Percentiles rank a stretch among this genome's conserved stretches.
Evolutionary conservation across 2,113 vertebrate species (phyloP).

Genomic region (Gobio gobio): DNA sequence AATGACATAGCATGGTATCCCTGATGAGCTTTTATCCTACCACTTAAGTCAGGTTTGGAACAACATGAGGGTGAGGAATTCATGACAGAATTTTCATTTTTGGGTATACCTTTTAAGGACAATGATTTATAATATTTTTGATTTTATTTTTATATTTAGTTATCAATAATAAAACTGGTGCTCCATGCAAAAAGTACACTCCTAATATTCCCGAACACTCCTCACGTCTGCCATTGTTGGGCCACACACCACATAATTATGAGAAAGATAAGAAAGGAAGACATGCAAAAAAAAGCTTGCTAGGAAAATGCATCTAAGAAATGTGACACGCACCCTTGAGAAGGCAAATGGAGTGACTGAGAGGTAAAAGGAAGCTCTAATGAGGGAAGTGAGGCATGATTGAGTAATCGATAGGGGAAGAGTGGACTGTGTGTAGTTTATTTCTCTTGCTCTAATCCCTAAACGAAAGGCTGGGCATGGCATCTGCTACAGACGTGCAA

Average conservation of each 20-base stretch:
- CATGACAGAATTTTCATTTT: too few relatives aligned
- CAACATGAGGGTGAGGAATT: too few relatives aligned
- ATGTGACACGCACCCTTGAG: constrained; percentile 18
- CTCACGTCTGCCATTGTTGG: not conserved
- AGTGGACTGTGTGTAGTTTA: not conserved
- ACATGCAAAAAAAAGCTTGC: not conserved
- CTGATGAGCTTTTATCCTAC: not conserved
- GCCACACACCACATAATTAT: not conserved
- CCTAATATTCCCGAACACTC: not conserved
- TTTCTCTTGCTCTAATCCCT: not conserved
- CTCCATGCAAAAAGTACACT: not conserved
- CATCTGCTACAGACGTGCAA: not conserved
- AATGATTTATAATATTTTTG: not conserved
- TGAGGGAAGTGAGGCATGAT: constrained; percentile 21
- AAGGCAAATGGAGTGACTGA: constrained; percentile 19
- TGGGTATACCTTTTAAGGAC: not conserved
- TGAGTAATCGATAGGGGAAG: constrained; percentile 27
- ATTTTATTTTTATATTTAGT: not conserved
- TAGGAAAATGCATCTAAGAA: constrained; percentile 11
- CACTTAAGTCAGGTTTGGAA: not conserved
- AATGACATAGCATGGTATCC: not conserved
- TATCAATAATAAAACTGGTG: not conserved
- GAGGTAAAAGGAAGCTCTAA: constrained; percentile 24
- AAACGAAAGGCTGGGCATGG: not conserved
- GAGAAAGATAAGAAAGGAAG: not conserved